These are phyloP conservation scores for Whitmania pigra DNA, from an alignment of 1,140 invertebrate genomes.

Conservation along the genomic window DNA sequence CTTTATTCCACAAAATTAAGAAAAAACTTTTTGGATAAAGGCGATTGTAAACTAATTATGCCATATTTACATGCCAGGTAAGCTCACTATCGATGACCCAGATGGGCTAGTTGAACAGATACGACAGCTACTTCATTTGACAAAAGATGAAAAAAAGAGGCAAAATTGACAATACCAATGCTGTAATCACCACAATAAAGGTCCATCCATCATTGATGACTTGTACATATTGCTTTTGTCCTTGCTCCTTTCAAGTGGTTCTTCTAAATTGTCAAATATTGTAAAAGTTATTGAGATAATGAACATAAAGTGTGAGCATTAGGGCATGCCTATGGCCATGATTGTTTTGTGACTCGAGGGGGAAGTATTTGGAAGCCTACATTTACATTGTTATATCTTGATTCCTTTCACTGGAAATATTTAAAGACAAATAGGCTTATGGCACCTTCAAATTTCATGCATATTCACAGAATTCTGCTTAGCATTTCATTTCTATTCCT, in stretches of 20 bases:
- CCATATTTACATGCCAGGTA: constrained; percentile 6
- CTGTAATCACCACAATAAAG: no score
- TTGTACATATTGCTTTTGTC: no score
- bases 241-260: no score
- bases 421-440: background rate
- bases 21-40: constrained; percentile 20
- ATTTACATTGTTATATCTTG: no score
- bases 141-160: background rate
- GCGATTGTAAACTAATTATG: background rate
- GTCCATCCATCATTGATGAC: no score
- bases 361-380: no score
- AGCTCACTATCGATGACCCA: background rate
- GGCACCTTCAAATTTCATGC: background rate
- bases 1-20: constrained; percentile 24
- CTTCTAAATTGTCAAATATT: no score
- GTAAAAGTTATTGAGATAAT: no score
- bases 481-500: background rate
- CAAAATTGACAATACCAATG: no score
- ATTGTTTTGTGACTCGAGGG: no score
- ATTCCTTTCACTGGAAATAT: background rate
- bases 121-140: constrained; percentile 1
- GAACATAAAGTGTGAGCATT: no score
- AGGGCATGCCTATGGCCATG: no score
- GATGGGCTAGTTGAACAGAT: constrained; percentile 2
- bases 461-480: background rate